Evolutionary conservation across 1,140 invertebrate genomes (phyloP).

Genomic region (Cotesia glomerata): DNA sequence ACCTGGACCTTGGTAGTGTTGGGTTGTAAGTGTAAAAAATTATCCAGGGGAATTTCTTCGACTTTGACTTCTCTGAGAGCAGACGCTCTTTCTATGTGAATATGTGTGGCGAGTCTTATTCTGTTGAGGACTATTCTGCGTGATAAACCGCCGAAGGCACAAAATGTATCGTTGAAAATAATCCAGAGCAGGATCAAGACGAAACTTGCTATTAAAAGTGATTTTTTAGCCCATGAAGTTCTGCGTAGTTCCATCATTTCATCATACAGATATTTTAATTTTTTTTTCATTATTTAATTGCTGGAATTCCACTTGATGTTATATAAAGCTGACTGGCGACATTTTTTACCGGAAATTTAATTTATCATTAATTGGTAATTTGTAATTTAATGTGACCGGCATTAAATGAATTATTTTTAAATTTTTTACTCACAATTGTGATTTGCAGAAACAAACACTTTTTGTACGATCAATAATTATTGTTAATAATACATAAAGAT

Average conservation of each 20-base stretch:
- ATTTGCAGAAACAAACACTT: too few relatives aligned
- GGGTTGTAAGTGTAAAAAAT: conserved; percentile 16
- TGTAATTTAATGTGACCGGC: too few relatives aligned
- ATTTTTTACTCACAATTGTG: too few relatives aligned
- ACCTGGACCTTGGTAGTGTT: conserved; percentile 40
- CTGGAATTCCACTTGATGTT: neutral
- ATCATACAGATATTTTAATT: neutral
- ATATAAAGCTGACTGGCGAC: too few relatives aligned
- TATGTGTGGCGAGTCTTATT: conserved; percentile 17
- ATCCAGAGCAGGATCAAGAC: conserved; percentile 31
- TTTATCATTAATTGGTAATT: too few relatives aligned
- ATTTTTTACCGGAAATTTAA: too few relatives aligned
- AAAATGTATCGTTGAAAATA: conserved; percentile 32
- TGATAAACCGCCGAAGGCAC: conserved; percentile 31
- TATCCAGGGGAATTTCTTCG: conserved; percentile 39
- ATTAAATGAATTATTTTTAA: too few relatives aligned
- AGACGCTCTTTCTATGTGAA: neutral
- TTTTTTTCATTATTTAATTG: neutral
- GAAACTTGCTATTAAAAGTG: conserved; percentile 25
- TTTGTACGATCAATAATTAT: too few relatives aligned
- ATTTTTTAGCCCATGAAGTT: conserved; percentile 31
- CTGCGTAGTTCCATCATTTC: conserved; percentile 35
- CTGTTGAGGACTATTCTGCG: conserved; percentile 30
- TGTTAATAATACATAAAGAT: too few relatives aligned
- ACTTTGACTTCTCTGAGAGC: conserved; percentile 30